Base-by-base conservation (phyloP, 2,888 invertebrate genomes). In the Agrotis segetum region DNA sequence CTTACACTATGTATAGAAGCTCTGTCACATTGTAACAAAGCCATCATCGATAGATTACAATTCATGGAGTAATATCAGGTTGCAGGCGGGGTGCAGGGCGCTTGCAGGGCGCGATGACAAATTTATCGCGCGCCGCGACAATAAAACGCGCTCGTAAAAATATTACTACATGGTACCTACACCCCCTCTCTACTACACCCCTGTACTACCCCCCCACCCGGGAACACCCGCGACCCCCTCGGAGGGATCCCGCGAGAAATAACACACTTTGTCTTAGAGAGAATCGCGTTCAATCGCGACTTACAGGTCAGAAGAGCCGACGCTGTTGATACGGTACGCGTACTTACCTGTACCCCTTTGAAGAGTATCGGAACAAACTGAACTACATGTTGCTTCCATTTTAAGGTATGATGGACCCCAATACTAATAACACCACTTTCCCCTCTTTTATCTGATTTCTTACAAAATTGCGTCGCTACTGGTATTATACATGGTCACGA, bases 101-200 rank as follows among this genome's bases (percentile, higher is more conserved):
- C 79, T 93, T 58, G 83, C 76, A 81, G 76, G 62, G 68, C 59
- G 72, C 76, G 93, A 93, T 95, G 94, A 94, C 95, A 95, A 94
- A 95, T 94, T 94, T 94, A 95, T 95, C 90, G 93, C 90, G 89
- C 88, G 88, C 90, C 87, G 77, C 81, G 79, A 85, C 93, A 92
- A 94, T 94, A 95, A 94, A 94, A 94, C 90, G 75, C 87, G 89
- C 92, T 94, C 95, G 92, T 95, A 95, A 95, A 95, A 94, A 94
- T 95, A 95, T 95, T 92, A 95, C 92, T 89, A 88, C 90, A 85
- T 85, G 81, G 87, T 83, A 81, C 84, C 71, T 71, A 67, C 67
- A n/a, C 55, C 78, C 64, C 82, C 78, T 47, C 24, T 71, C 62
- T 79, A 76, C 77, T 69, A 17, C 34, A 21, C 47, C 76, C 75